Base-by-base conservation (phyloP, 64 coral and sea anemone genomes). In the Hydrozoanthus tunicans region DNA sequence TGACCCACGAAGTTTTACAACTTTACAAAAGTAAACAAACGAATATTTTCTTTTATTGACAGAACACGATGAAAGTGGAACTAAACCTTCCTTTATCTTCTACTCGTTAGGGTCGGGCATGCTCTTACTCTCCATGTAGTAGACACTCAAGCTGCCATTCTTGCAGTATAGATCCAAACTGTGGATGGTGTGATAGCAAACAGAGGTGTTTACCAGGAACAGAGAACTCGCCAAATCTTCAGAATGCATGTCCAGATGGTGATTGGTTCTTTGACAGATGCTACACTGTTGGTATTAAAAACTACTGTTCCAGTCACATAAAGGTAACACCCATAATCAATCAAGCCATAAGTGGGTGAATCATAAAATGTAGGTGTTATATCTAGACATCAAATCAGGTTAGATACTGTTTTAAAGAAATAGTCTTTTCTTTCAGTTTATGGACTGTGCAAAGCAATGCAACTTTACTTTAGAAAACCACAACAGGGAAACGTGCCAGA, bases 231-330 rank as follows among this genome's bases (percentile, higher is more conserved):
- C 7, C 14, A 52, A 75, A 82, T 1, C 81, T 90, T 59, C 61
- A 91, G 56, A n/a, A 8, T 5, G 7, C 73, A 13, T 94, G 93
- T 79, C 90, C 81, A 43, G 32, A 43, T 43, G 32, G 32, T 69
- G 93, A 94, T 64, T 94, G 93, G 93, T 94, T 94, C 62, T 94
- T 86, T 74, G 73, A 94, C 24, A 85, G 53, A 64, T 94, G 93
- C 64, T 91, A 94, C 62, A 94, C 93, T 73, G 56, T 91, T 17
- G 93, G 93, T 2, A 77, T 23, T 70, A 82, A 70, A 3, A 94
- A 70, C 74, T 26, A 91, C 26, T 94, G 93, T 55, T 94, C 93
- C 3, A 55, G 81, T 7, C 57, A 94, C 53, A 94, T 94, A 27
- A 62, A 68, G 93, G 93, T 94, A 51, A 85, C 32, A 43, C 32